Evolutionary conservation across 1,140 invertebrate genomes (phyloP), one percentile per base, ranked within the genome.

Genomic region (Gyrodactylus bullatarudis): DNA sequence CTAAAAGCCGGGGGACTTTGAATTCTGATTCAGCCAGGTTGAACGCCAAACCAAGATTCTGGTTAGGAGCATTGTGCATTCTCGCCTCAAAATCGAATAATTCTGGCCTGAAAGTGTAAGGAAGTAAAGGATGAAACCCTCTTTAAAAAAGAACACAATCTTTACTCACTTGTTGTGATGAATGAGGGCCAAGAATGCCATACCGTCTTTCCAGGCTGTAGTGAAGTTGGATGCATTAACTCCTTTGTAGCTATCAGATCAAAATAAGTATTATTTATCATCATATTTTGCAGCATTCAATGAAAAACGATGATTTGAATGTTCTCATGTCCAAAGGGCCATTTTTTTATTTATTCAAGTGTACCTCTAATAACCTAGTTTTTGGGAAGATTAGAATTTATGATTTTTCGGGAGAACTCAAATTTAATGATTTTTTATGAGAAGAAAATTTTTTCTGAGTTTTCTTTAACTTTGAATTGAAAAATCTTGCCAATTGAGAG

Each of bases 161-260:
- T n/a, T n/a, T n/a, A 71, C 23, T 71, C 8, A 71, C 70, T 26
- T 24, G 70, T 71, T 23, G n/a, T 71, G 24, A 26, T 71, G 70
- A 1, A 71, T 16, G 20, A 71, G 22, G 8, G 70, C 1, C 23
- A 71, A 71, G 1, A 71, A 25, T 25, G 70, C 70, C 21, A 21
- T 23, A 20, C 70, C 70, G 24, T 71, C 70, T 71, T 24, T 23
- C 70, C 70, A 71, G n/a, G 70, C 21, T 23, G 21, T 71, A 1
- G 70, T 71, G 26, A 71, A 71, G n/a, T 71, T 71, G 1, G 70
- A 23, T n/a, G 24, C 26, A 26, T 23, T 71, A 1, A 71, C 70
- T 1, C 70, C 70, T 25, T 24, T 21, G 24, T 25, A 71, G 21
- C 70, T 71, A 24, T 23, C 1, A 71, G 24, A 23, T 21, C 20